Conservation (phyloP, 1,140 invertebrate genomes). For the Lepidurus apus region DNA sequence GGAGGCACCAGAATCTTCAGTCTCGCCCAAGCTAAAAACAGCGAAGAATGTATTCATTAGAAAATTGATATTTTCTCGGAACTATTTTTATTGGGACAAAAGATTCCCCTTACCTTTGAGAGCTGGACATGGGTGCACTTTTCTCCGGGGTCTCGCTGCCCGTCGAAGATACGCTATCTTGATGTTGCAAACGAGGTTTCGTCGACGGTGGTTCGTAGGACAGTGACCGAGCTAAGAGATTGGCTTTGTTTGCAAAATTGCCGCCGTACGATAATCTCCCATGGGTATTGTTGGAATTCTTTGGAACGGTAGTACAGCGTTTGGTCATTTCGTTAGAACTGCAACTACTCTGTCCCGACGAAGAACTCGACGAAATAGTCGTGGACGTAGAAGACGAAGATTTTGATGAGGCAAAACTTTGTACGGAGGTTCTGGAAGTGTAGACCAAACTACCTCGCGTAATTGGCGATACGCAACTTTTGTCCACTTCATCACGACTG, state of each 20-base stretch:
- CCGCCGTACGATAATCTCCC: not conserved
- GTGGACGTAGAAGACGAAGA: conserved; percentile 2
- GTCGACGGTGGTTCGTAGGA: not conserved
- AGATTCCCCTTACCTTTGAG: not conserved
- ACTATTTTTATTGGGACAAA: not conserved
- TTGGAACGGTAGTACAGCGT: not conserved
- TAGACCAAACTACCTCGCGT: conserved; percentile 29
- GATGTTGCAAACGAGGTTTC: not conserved
- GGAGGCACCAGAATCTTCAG: conserved; percentile 22
- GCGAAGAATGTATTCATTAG: conserved; percentile 4
- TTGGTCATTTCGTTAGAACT: not conserved
- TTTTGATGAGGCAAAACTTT: conserved; percentile 31
- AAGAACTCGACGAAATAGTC: not conserved
- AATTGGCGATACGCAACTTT: not conserved
- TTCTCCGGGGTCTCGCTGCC: conserved; percentile 25
- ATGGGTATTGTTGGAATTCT: not conserved
- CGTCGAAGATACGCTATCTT: conserved; percentile 20
- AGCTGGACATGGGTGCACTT: not conserved
- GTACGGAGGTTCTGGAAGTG: conserved; percentile 28
- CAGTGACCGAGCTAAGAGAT: not conserved
- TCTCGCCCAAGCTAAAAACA: conserved; percentile 26
- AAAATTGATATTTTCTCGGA: not conserved
- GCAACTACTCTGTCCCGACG: not conserved
- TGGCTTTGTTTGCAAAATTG: conserved; percentile 1
- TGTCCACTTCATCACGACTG: conserved; percentile 19